Conservation (phyloP, 2,113 vertebrate genomes). For the Macquaria australasica region DNA sequence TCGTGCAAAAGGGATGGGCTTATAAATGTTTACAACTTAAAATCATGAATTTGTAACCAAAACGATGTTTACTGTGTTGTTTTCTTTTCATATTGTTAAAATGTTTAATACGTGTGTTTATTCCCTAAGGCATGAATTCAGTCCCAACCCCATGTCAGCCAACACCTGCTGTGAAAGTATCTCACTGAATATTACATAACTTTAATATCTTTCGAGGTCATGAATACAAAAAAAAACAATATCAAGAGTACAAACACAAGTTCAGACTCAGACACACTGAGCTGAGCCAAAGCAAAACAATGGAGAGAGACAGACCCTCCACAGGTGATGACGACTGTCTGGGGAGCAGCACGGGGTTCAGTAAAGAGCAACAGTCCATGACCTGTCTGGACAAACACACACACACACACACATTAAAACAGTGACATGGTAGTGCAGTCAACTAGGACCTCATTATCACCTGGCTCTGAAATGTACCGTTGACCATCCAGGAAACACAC, state of each 20-base stretch:
- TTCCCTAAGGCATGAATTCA: not conserved
- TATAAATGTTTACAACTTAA: not conserved
- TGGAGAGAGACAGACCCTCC: slow-evolving; percentile 44
- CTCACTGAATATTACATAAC: not conserved
- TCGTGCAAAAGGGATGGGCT: not conserved
- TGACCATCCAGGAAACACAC: slow-evolving; percentile 48
- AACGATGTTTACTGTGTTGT: not conserved
- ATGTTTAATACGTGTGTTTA: not conserved
- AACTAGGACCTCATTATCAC: slow-evolving; percentile 69
- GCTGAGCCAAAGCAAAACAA: slow-evolving; percentile 8
- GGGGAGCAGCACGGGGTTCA: slow-evolving; percentile 36
- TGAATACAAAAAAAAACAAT: not conserved
- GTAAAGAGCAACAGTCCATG: slow-evolving; percentile 61
- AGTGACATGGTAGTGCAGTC: slow-evolving; percentile 47
- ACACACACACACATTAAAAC: slow-evolving; percentile 7
- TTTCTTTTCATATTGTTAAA: not conserved
- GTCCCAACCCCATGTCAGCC: not conserved
- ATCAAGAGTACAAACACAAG: not conserved
- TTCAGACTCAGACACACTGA: slow-evolving; percentile 9
- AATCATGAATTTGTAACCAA: not conserved
- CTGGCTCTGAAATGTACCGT: slow-evolving; percentile 50
- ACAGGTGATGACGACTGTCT: slow-evolving; percentile 61
- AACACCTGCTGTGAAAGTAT: not conserved
- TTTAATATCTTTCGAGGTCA: not conserved
- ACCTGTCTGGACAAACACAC: slow-evolving; percentile 63